A percentile compares a stretch with the other conserved stretches of the same genome.
Evolutionary conservation across 2,113 vertebrate genomes (phyloP).

Genomic region (Ophthalmotilapia sp.): DNA sequence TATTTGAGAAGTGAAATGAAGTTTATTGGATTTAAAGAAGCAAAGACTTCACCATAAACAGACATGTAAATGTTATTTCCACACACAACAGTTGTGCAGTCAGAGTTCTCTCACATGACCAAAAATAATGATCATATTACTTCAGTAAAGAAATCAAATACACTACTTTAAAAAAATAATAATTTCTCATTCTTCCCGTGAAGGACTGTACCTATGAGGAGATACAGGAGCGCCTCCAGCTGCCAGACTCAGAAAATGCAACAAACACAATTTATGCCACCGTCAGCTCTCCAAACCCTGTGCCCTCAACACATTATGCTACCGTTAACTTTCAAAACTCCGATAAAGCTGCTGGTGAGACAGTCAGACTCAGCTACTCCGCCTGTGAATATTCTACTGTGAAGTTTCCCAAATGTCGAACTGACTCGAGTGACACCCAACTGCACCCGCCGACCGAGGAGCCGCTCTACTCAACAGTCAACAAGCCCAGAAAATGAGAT

Average conservation of each 20-base stretch:
- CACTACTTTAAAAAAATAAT: accelerated
- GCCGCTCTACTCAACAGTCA: neutral
- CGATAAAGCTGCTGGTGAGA: neutral
- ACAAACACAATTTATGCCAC: neutral
- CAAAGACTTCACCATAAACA: neutral
- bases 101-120: neutral
- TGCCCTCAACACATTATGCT: neutral
- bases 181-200: neutral
- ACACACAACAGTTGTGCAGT: neutral
- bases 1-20: neutral
- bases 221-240: neutral
- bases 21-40: neutral
- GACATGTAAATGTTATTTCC: neutral
- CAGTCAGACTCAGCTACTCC: neutral
- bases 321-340: neutral
- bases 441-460: accelerated
- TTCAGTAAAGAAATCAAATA: neutral
- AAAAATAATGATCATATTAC: neutral
- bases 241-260: neutral
- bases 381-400: neutral
- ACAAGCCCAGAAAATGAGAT: neutral
- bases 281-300: neutral
- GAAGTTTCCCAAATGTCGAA: neutral
- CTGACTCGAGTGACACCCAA: neutral
- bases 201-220: conserved; percentile 17